Evolutionary conservation across 2,888 invertebrate species (phyloP).

Genomic region (Nemurella pictetii): DNA sequence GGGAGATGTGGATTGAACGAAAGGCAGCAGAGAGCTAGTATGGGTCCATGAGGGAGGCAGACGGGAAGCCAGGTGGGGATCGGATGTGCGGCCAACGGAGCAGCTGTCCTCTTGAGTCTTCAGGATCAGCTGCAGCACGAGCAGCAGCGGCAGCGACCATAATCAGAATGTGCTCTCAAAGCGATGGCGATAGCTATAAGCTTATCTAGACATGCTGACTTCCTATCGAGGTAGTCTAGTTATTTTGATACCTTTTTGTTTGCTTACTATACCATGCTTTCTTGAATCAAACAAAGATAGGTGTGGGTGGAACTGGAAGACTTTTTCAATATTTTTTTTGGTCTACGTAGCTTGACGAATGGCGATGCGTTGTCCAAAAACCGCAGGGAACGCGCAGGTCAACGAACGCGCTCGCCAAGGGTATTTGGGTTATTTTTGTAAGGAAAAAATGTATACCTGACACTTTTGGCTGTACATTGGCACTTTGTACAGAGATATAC

Average conservation of each 20-base stretch:
- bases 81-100: neutral
- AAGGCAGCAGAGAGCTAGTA: neutral
- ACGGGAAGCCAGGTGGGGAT: neutral
- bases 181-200: neutral
- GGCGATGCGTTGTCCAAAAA: neutral
- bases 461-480: neutral
- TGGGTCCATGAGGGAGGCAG: neutral
- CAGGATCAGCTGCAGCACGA: neutral
- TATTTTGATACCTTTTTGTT: neutral
- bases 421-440: neutral
- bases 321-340: neutral
- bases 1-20: neutral
- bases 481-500: neutral
- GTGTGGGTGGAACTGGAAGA: neutral
- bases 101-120: neutral
- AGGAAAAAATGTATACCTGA: neutral
- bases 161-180: neutral
- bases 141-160: neutral
- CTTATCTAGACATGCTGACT: neutral
- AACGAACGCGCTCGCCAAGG: neutral
- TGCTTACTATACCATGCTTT: neutral
- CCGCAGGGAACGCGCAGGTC: neutral
- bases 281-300: neutral
- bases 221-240: neutral
- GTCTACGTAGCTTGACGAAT: neutral